Conservation (phyloP, 2,888 invertebrate genomes). For the Sycophila texana region DNA sequence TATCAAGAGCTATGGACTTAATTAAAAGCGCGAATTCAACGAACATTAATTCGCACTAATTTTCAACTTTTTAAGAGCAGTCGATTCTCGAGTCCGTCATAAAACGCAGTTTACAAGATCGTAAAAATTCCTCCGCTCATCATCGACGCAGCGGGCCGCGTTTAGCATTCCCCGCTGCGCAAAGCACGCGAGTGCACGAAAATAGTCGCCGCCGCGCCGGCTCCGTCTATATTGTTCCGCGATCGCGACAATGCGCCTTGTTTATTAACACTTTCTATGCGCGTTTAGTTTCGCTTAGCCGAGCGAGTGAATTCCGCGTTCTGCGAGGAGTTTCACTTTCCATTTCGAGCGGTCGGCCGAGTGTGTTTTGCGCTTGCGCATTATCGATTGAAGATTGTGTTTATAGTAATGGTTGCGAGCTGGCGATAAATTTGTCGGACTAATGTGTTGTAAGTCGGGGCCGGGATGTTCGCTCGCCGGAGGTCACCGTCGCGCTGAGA, state of each 20-base stretch:
- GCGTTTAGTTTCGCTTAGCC: background rate
- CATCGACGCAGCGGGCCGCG: too few relatives aligned
- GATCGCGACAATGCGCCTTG: slow-evolving; percentile 35
- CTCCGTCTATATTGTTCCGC: slow-evolving; percentile 14
- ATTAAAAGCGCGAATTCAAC: too few relatives aligned
- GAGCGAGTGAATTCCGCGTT: background rate
- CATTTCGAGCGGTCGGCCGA: background rate
- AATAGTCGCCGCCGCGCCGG: background rate
- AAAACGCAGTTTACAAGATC: too few relatives aligned
- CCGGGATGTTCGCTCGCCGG: background rate
- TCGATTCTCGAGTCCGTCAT: too few relatives aligned
- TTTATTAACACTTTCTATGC: slow-evolving; percentile 48
- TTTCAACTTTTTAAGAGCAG: too few relatives aligned
- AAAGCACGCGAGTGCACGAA: background rate
- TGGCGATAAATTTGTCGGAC: background rate
- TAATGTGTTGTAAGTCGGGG: background rate
- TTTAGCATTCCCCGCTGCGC: too few relatives aligned
- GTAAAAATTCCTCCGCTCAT: too few relatives aligned
- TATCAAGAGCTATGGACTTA: too few relatives aligned
- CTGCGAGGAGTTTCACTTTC: slow-evolving; percentile 16
- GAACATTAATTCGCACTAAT: too few relatives aligned
- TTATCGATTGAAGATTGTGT: slow-evolving; percentile 1
- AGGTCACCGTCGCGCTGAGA: too few relatives aligned
- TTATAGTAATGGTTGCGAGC: background rate
- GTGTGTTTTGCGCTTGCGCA: background rate